Evolutionary conservation across 2,797 vertebrate species (phyloP).

Genomic region (Erethizon dorsatum): DNA sequence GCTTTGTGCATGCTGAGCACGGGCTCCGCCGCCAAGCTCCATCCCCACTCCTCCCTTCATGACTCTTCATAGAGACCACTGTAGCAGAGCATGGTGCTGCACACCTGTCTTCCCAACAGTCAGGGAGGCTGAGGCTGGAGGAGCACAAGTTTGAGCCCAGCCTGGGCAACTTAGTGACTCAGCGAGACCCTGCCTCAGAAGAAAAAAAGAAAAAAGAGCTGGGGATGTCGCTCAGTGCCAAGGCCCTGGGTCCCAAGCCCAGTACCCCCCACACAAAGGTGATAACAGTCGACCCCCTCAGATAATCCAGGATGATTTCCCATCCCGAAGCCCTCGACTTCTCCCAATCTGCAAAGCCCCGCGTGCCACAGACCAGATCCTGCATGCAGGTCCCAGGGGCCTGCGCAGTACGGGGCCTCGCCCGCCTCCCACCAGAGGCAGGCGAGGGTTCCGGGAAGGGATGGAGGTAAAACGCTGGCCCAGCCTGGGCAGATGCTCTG

Average conservation of each 20-base stretch:
- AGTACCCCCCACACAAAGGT: neutral
- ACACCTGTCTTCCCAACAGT: neutral
- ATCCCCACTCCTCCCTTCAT: neutral
- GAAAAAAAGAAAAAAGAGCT: neutral
- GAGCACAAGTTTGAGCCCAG: neutral
- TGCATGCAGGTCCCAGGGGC: neutral
- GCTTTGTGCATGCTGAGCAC: neutral
- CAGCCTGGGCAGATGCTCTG: neutral
- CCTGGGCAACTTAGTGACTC: neutral
- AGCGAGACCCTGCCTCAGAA: neutral
- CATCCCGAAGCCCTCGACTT: neutral
- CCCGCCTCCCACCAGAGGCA: neutral
- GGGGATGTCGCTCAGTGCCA: neutral
- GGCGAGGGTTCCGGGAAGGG: neutral
- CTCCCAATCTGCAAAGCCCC: neutral
- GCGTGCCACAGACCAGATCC: too few relatives aligned
- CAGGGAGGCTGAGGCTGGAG: neutral
- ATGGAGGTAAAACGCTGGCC: neutral
- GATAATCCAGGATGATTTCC: neutral
- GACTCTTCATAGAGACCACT: neutral
- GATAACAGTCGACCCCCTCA: neutral
- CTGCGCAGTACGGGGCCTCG: accelerated
- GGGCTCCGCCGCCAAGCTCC: too few relatives aligned
- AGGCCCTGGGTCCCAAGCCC: neutral
- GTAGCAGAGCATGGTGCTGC: neutral